A percentile compares a stretch with the other conserved stretches of the same genome.
Evolutionary conservation across 2,797 vertebrate genomes (phyloP).

Genomic region (Muscicapa comitata): DNA sequence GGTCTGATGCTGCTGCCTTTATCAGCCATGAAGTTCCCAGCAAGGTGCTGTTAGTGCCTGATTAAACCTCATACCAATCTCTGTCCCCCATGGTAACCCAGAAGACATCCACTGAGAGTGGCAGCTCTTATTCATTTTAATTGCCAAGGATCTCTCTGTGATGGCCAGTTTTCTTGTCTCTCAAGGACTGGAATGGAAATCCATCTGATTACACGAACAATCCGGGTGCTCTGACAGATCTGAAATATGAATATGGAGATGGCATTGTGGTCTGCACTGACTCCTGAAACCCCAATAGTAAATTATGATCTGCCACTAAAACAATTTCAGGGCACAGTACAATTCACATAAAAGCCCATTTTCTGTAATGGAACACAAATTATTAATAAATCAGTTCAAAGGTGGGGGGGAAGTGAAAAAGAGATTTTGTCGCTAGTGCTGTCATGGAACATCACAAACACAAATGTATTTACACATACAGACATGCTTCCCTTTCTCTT

Average conservation of each 20-base stretch:
- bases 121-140: slow-evolving; percentile 77
- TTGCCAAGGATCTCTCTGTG: slow-evolving; percentile 75
- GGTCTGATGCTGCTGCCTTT: slow-evolving; percentile 74
- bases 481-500: background rate
- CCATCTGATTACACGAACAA: slow-evolving; percentile 70
- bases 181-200: slow-evolving; percentile 72
- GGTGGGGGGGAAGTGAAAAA: background rate
- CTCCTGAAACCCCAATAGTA: slow-evolving; percentile 63
- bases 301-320: slow-evolving; percentile 62
- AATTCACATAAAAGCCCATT: slow-evolving; percentile 44
- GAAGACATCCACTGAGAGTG: slow-evolving; percentile 77
- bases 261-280: slow-evolving; percentile 58
- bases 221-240: slow-evolving; percentile 71
- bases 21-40: slow-evolving; percentile 82
- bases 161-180: slow-evolving; percentile 73
- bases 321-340: slow-evolving; percentile 59
- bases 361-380: slow-evolving; percentile 63
- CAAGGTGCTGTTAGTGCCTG: slow-evolving; percentile 80
- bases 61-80: slow-evolving; percentile 80
- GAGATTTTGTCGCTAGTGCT: background rate
- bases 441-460: background rate
- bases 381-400: slow-evolving; percentile 67
- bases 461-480: background rate
- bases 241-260: slow-evolving; percentile 78
- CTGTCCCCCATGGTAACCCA: slow-evolving; percentile 78